These are phyloP conservation scores for Microplitis mediator DNA, from an alignment of 1,140 invertebrate genomes.

Conservation along the genomic window DNA sequence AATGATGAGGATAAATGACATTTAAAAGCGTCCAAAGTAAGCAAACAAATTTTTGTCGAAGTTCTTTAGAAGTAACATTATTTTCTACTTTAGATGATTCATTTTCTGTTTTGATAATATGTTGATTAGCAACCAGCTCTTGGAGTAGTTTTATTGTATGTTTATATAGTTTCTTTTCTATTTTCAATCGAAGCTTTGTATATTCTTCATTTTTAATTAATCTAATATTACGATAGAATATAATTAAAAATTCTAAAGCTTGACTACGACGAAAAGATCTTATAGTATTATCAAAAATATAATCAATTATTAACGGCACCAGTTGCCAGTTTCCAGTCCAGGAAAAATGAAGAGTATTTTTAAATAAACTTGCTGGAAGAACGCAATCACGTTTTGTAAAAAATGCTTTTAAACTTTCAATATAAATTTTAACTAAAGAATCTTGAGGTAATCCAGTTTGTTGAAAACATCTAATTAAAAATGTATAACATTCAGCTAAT, in stretches of 20 bases:
- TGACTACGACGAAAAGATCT: constrained; percentile 69
- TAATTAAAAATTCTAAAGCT: constrained; percentile 67
- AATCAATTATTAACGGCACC: constrained; percentile 63
- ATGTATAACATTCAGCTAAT: constrained; percentile 69
- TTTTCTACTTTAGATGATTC: constrained; percentile 34
- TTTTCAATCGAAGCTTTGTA: constrained; percentile 40
- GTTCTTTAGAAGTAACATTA: constrained; percentile 40
- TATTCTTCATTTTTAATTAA: constrained; percentile 47
- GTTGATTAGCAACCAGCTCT: constrained; percentile 37
- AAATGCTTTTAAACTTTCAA: constrained; percentile 64
- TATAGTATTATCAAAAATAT: constrained; percentile 67
- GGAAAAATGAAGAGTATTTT: constrained; percentile 65
- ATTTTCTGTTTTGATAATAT: constrained; percentile 32
- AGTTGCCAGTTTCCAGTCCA: constrained; percentile 70
- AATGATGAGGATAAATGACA: constrained; percentile 48
- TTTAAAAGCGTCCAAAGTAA: constrained; percentile 55
- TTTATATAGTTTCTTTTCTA: constrained; percentile 51
- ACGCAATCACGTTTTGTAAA: constrained; percentile 69
- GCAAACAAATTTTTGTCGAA: constrained; percentile 59
- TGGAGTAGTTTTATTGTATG: constrained; percentile 49
- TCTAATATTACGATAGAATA: constrained; percentile 67
- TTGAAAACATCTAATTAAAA: constrained; percentile 69
- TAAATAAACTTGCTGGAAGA: constrained; percentile 70
- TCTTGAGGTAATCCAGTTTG: constrained; percentile 48
- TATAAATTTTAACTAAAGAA: constrained; percentile 60